A percentile compares a stretch with the other conserved stretches of the same genome.
Evolutionary conservation across 2,113 vertebrate species (phyloP).

Genomic region (Oxyruncus cristatus): DNA sequence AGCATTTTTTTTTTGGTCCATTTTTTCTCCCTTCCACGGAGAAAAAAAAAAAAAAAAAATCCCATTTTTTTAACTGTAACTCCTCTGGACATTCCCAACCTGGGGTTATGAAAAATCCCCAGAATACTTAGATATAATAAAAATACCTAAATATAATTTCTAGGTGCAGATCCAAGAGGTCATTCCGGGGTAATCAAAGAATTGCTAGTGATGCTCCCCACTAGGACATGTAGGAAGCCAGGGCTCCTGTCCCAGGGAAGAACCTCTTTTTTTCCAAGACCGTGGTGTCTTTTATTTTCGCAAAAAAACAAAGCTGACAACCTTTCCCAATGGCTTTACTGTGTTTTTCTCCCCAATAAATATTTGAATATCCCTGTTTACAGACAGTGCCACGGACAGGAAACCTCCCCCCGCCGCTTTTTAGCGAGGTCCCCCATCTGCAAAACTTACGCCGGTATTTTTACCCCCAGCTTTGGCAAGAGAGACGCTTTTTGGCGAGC

Average conservation of each 20-base stretch:
- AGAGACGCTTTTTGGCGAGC: not conserved
- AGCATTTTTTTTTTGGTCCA: not conserved
- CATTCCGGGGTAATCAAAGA: not conserved
- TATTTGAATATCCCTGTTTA: not conserved
- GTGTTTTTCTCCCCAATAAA: not conserved
- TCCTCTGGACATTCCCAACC: not conserved
- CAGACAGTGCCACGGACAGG: not conserved
- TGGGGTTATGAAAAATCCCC: not conserved
- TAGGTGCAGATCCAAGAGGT: not conserved
- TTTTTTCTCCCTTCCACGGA: not conserved
- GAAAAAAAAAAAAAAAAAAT: not conserved
- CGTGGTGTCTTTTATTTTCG: not conserved
- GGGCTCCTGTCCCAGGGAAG: not conserved
- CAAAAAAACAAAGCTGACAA: not conserved
- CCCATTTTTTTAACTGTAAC: not conserved
- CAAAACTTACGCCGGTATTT: not conserved
- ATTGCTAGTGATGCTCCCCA: not conserved
- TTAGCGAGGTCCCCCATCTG: not conserved
- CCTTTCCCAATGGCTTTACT: not conserved
- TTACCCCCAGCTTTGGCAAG: not conserved
- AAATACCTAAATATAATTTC: not conserved
- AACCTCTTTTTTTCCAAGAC: not conserved
- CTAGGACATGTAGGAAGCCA: not conserved
- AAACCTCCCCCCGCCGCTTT: not conserved
- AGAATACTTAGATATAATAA: not conserved